Evolutionary conservation across 2,888 invertebrate species (phyloP).

Genomic region (Trichogramma evanescens): DNA sequence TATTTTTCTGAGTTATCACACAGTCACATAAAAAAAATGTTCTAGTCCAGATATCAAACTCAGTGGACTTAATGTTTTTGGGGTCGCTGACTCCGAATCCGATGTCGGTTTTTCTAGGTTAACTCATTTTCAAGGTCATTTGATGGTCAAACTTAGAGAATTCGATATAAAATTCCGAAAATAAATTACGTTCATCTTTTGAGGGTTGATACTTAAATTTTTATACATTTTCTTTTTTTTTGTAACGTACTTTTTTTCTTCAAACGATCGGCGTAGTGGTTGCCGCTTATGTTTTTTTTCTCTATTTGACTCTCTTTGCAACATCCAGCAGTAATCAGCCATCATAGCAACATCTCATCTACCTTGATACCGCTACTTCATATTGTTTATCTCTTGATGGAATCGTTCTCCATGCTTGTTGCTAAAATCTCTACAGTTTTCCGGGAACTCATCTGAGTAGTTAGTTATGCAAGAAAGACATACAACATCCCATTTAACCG

Average conservation of each 20-base stretch:
- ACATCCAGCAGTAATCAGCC: conserved; percentile 10
- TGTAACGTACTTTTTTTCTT: background rate
- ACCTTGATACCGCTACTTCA: conserved; percentile 37
- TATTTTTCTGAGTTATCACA: too few species aligned
- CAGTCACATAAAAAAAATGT: too few species aligned
- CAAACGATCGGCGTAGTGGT: background rate
- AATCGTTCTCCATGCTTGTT: conserved; percentile 39
- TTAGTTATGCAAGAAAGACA: conserved; percentile 34
- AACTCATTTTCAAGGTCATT: too few species aligned
- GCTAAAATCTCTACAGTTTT: conserved; percentile 34
- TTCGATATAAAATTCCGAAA: too few species aligned
- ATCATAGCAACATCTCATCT: background rate
- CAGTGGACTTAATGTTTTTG: too few species aligned
- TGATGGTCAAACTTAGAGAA: too few species aligned
- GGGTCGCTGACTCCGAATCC: too few species aligned
- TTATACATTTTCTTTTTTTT: background rate
- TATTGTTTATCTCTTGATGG: conserved; percentile 35
- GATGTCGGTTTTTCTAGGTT: too few species aligned
- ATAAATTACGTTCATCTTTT: too few species aligned
- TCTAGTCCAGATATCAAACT: too few species aligned
- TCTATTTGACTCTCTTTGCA: background rate
- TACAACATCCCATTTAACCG: conserved; percentile 22
- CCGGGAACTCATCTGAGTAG: conserved; percentile 35
- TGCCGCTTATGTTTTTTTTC: background rate
- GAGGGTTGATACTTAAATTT: background rate